Conservation (phyloP, 2,113 vertebrate species). For the Bostrychus sinensis region DNA sequence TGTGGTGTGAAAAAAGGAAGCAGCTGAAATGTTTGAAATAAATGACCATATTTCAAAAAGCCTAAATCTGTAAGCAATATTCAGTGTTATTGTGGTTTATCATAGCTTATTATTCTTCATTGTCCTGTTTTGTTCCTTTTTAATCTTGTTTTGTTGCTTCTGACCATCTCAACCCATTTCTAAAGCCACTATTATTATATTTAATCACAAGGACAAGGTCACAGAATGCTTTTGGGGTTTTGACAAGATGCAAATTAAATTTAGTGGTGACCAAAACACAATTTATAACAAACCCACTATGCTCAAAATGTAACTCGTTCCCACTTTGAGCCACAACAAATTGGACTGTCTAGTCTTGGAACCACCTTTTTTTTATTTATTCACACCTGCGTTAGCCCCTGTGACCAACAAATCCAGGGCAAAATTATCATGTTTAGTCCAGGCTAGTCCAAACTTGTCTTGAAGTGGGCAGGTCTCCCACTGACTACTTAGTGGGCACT, state of each 20-base stretch:
- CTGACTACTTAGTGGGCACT: conserved; percentile 77
- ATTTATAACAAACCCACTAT: not conserved
- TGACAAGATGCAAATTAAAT: not conserved
- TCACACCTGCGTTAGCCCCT: conserved; percentile 1
- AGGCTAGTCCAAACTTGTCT: conserved; percentile 94
- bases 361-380: conserved; percentile 6
- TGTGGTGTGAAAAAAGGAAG: too few relatives aligned
- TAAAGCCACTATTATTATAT: too few relatives aligned
- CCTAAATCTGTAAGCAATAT: too few relatives aligned
- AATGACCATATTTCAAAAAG: too few relatives aligned
- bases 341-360: not conserved
- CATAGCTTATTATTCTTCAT: too few relatives aligned
- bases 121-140: too few relatives aligned
- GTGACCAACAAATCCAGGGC: conserved; percentile 62
- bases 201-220: too few relatives aligned
- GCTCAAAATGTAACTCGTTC: not conserved
- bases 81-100: too few relatives aligned
- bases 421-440: conserved; percentile 88
- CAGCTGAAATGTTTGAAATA: too few relatives aligned
- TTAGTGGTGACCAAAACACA: not conserved
- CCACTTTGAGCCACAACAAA: not conserved
- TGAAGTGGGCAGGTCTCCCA: conserved; percentile 89
- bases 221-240: not conserved
- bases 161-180: too few relatives aligned
- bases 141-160: too few relatives aligned